A percentile compares a stretch with the other conserved stretches of the same genome.
Conservation (phyloP, 2,797 vertebrate genomes). For the Pseudomugil gertrudae region DNA sequence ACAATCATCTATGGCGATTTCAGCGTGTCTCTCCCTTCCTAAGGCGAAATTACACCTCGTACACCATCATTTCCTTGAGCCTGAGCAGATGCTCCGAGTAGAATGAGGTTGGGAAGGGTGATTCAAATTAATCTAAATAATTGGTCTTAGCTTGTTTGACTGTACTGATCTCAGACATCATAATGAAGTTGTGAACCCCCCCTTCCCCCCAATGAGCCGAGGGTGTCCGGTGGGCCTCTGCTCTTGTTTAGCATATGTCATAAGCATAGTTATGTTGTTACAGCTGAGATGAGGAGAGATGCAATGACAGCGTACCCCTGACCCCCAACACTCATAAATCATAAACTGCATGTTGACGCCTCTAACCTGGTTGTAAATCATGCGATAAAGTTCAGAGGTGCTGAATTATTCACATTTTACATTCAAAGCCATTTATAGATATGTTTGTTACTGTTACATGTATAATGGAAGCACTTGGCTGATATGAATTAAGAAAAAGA, state of each 20-base stretch:
- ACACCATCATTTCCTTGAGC: slow-evolving; percentile 75
- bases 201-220: too few relatives aligned
- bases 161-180: slow-evolving; percentile 37
- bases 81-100: slow-evolving; percentile 69
- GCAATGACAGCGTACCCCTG: slow-evolving; percentile 19
- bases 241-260: slow-evolving; percentile 35
- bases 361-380: slow-evolving; percentile 62
- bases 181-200: slow-evolving; percentile 66
- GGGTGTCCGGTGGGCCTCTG: slow-evolving; percentile 23
- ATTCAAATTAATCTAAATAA: slow-evolving; percentile 78
- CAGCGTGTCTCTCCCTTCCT: slow-evolving; percentile 41
- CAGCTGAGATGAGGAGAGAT: slow-evolving; percentile 25
- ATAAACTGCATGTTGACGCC: slow-evolving; percentile 42
- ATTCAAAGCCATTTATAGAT: slow-evolving; percentile 61
- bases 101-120: slow-evolving; percentile 67
- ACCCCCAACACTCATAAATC: slow-evolving; percentile 63
- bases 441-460: slow-evolving; percentile 24
- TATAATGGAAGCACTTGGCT: slow-evolving; percentile 51
- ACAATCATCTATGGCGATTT: slow-evolving; percentile 51
- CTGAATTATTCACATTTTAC: slow-evolving; percentile 60
- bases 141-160: slow-evolving; percentile 65
- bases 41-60: slow-evolving; percentile 67
- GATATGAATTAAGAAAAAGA: slow-evolving; percentile 4
- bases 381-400: slow-evolving; percentile 18
- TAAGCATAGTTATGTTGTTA: slow-evolving; percentile 37